Evolutionary conservation across 2,888 invertebrate species (phyloP).

Genomic region (Nephrotoma appendiculata): DNA sequence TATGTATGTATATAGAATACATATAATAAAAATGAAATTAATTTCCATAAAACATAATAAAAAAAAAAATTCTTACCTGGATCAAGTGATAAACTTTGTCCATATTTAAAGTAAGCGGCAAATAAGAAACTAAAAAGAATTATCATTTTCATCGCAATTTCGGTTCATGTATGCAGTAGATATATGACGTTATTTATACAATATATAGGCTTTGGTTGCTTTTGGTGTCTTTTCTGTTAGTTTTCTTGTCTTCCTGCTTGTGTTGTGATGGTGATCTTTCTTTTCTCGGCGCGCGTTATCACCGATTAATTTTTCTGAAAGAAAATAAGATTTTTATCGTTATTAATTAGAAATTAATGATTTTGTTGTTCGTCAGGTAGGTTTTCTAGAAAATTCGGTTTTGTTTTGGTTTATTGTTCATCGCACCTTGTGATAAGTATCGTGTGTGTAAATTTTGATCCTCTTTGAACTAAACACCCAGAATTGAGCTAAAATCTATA

Average conservation of each 20-base stretch:
- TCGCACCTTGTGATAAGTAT: too few relatives aligned
- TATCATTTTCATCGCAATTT: constrained; percentile 4
- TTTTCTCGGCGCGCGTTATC: neutral
- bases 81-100: constrained; percentile 29
- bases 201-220: neutral
- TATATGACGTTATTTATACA: neutral
- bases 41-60: constrained; percentile 5
- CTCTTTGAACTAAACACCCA: too few relatives aligned
- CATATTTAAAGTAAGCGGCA: constrained; percentile 13
- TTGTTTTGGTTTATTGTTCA: too few relatives aligned
- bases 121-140: constrained; percentile 1
- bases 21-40: neutral
- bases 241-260: neutral
- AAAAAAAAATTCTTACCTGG: constrained; percentile 24
- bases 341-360: neutral
- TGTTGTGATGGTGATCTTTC: neutral
- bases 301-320: neutral
- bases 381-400: too few relatives aligned
- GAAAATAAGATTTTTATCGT: neutral
- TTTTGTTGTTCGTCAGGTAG: neutral
- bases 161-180: neutral
- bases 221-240: neutral
- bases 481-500: too few relatives aligned
- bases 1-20: too few relatives aligned
- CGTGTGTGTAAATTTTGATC: too few relatives aligned